Conservation (phyloP, 2,797 vertebrate species). For the Natrix natrix region DNA sequence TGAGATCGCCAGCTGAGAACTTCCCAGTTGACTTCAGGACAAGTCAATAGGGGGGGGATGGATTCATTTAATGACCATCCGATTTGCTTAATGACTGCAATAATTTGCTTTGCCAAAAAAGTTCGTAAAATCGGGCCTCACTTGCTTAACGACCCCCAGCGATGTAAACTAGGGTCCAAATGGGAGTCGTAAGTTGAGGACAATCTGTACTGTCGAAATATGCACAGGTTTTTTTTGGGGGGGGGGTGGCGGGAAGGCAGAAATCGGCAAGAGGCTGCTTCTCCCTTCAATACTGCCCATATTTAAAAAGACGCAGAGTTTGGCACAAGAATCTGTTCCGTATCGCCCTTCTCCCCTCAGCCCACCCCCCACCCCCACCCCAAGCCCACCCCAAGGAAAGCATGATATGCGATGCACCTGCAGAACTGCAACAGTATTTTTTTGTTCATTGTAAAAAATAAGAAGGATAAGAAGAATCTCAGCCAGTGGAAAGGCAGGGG, state of each 20-base stretch:
- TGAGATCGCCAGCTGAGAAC: background rate
- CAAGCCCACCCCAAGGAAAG: background rate
- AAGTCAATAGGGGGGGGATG: background rate
- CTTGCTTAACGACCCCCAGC: background rate
- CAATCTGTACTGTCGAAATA: background rate
- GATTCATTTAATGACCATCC: background rate
- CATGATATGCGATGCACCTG: conserved; percentile 14
- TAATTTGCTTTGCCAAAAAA: too few relatives aligned
- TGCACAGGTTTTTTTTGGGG: background rate
- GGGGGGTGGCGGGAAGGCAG: background rate
- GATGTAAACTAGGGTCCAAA: background rate
- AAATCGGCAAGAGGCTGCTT: background rate
- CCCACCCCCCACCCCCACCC: background rate
- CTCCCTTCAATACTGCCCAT: background rate
- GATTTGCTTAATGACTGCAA: background rate
- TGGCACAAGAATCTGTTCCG: conserved; percentile 27
- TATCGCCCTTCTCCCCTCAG: too few relatives aligned
- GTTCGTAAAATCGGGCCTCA: background rate
- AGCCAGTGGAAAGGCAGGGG: background rate
- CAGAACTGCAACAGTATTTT: conserved; percentile 52
- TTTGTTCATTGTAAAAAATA: conserved; percentile 10
- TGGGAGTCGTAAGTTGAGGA: background rate
- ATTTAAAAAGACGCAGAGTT: conserved; percentile 36
- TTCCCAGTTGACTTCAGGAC: background rate
- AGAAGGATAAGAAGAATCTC: background rate